Evolutionary conservation across 2,797 vertebrate genomes (phyloP), one percentile per base, ranked within the genome.

Genomic region (Pempheris klunzingeri): DNA sequence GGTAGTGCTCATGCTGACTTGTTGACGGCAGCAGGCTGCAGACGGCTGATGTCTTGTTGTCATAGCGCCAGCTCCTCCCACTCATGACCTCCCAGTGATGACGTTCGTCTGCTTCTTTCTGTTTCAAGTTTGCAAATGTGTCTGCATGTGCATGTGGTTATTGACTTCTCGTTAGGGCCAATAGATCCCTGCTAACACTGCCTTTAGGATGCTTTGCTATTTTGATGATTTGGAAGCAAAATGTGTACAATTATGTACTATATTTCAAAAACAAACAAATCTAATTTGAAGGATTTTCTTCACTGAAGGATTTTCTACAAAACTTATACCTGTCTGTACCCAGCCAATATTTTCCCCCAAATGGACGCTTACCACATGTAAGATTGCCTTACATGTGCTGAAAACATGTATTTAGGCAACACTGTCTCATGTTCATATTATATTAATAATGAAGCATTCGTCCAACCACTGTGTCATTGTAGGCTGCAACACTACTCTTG

Each of bases 1-100:
- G 92, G 89, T 88, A 79, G 85, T 54, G 81, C 84, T 92, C 91
- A 92, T 12, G 84, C 89, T 87, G 87, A 90, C 85, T 92, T 87
- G 88, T 87, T 88, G 92, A 92, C 83, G 87, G 90, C 82, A 72
- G 84, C 81, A 73, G 85, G 80, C 86, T 83, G 87, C 82, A 83
- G 88, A 87, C 73, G 83, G 85, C 77, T 83, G 83, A 90, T 84
- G 88, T 88, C 87, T 86, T 83, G 88, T 85, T 91, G 87, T 91
- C 87, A 82, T 86, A 65, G 71, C 59, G 82, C 80, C 83, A 83
- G 81, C 76, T 78, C 87, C 87, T 89, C 87, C 83, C 73, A 75
- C 71, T 67, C 79, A 47, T 65, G 80, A 86, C 88, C 80, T 77
- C 74, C 77, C 63, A 18, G 77, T 11, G 79, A 83, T 82, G 88